Evolutionary conservation across 2,113 vertebrate genomes (phyloP).

Genomic region (Delphinapterus leucas): DNA sequence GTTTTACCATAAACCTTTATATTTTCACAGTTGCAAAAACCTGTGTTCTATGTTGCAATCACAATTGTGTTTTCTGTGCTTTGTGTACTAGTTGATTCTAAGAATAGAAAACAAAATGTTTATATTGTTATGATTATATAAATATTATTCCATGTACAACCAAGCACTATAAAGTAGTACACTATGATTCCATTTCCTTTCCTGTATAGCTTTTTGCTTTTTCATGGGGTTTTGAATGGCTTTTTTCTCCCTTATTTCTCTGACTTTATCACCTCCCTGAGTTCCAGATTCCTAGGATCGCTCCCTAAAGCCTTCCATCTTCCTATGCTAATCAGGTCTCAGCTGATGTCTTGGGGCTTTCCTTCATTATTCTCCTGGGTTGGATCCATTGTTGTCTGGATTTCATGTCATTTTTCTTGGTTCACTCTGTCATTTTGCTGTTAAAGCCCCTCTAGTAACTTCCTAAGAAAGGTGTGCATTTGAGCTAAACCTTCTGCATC

Average conservation of each 20-base stretch:
- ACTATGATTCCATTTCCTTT: not conserved
- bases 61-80: not conserved
- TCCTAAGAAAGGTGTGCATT: slow-evolving; percentile 10
- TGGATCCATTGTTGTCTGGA: not conserved
- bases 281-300: not conserved
- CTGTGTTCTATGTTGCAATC: not conserved
- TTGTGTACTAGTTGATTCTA: slow-evolving; percentile 21
- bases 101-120: slow-evolving; percentile 11
- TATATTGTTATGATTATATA: not conserved
- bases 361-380: not conserved
- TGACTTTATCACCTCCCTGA: not conserved
- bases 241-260: not conserved
- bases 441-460: not conserved
- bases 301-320: not conserved
- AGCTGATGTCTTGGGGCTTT: not conserved
- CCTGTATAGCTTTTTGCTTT: not conserved
- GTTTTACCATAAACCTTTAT: not conserved
- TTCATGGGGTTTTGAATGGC: not conserved
- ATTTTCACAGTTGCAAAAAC: not conserved
- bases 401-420: not conserved
- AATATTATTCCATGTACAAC: not conserved
- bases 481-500: not conserved
- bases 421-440: not conserved
- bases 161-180: not conserved
- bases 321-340: not conserved